A percentile compares a stretch with the other conserved stretches of the same genome.
phyloP scores from a whole-genome alignment of 2,797 vertebrate genomes.

The Botia almorhae region DNA sequence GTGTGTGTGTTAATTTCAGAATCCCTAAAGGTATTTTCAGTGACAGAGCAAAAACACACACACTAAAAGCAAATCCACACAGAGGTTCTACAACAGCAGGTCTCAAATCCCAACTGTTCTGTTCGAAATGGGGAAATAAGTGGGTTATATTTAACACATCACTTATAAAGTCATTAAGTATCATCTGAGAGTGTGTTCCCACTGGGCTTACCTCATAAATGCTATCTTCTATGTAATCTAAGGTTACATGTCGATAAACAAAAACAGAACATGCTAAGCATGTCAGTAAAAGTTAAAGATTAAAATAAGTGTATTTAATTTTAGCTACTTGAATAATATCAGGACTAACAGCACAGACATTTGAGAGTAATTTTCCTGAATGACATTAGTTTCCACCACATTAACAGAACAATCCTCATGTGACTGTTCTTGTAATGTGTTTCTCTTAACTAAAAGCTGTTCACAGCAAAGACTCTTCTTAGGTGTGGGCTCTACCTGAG shows the following conservation, averaged over 20 bases:
- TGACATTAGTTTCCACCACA: too few relatives aligned
- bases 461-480: too few relatives aligned
- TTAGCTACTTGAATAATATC: not conserved
- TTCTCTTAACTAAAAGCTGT: too few relatives aligned
- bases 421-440: too few relatives aligned
- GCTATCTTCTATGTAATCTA: not conserved
- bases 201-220: not conserved
- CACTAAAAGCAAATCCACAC: not conserved
- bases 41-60: conserved; percentile 22
- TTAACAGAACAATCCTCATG: too few relatives aligned
- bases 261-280: not conserved
- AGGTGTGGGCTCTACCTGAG: conserved; percentile 85
- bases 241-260: not conserved
- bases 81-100: not conserved
- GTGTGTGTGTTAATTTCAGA: conserved; percentile 15
- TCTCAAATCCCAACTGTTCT: conserved; percentile 8
- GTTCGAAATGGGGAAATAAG: not conserved
- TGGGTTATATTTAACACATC: conserved; percentile 21
- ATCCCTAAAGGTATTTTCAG: conserved; percentile 7
- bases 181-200: not conserved
- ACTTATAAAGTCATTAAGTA: conserved; percentile 1
- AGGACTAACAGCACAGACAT: too few relatives aligned
- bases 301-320: not conserved
- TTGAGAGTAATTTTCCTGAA: too few relatives aligned
- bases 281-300: not conserved